Evolutionary conservation across 2,113 vertebrate species (phyloP).

Genomic region (Ahaetulla prasina): DNA sequence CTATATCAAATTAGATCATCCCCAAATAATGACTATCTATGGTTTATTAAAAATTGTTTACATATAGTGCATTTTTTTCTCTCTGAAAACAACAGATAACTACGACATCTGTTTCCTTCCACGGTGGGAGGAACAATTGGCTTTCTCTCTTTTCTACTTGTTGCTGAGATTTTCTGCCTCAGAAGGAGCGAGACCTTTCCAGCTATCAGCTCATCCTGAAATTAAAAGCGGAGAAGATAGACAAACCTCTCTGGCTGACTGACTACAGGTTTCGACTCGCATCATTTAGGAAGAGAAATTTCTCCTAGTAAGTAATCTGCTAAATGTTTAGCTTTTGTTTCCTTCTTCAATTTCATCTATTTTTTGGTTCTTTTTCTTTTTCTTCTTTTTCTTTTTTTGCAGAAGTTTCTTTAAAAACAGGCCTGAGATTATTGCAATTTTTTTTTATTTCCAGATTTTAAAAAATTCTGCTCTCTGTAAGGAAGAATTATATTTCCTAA

Average conservation of each 20-base stretch:
- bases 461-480: not conserved
- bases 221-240: not conserved
- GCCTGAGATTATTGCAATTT: not conserved
- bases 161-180: not conserved
- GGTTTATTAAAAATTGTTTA: not conserved
- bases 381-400: not conserved
- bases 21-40: not conserved
- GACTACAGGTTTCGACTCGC: not conserved
- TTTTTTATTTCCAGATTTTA: not conserved
- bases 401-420: not conserved
- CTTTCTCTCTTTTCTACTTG: not conserved
- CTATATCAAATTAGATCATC: not conserved
- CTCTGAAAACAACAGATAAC: not conserved
- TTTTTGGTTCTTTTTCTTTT: rapidly evolving
- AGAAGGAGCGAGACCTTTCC: not conserved
- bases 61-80: not conserved
- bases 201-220: not conserved
- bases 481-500: not conserved
- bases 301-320: not conserved
- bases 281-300: not conserved
- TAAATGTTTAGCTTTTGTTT: not conserved
- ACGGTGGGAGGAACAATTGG: not conserved
- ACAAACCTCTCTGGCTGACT: not conserved
- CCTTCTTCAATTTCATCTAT: not conserved
- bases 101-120: not conserved